phyloP scores from a whole-genome alignment of 1,140 invertebrate species.

The Drosophila ironensis region DNA sequence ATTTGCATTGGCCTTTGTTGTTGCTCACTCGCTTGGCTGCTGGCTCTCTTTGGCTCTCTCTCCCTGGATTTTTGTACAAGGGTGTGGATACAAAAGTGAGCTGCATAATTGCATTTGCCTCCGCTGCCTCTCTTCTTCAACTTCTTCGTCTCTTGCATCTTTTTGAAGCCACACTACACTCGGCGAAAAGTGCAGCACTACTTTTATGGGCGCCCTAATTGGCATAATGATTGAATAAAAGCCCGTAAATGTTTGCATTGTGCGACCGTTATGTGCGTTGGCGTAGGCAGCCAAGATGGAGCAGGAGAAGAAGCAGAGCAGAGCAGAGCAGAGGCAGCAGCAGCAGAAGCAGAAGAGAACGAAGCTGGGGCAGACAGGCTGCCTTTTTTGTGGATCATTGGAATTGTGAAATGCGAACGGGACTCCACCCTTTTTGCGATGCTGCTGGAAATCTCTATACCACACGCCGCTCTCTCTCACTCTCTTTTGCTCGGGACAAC shows the following conservation, averaged over 20 bases:
- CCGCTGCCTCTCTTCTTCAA: slow-evolving; percentile 28
- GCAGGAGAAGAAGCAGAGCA: neutral
- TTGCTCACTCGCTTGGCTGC: slow-evolving; percentile 62
- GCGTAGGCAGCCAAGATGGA: slow-evolving; percentile 29
- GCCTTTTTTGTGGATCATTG: slow-evolving; percentile 78
- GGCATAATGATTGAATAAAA: slow-evolving; percentile 80
- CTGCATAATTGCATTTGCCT: slow-evolving; percentile 73
- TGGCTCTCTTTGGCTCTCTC: slow-evolving; percentile 17
- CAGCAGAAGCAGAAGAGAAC: slow-evolving; percentile 12
- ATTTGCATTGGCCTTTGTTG: slow-evolving; percentile 74
- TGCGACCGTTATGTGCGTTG: slow-evolving; percentile 62
- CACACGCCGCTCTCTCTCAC: slow-evolving; percentile 21
- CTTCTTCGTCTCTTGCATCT: slow-evolving; percentile 19
- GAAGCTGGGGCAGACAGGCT: slow-evolving; percentile 25
- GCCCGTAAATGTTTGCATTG: slow-evolving; percentile 79
- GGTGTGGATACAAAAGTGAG: slow-evolving; percentile 64
- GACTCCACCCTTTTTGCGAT: slow-evolving; percentile 74
- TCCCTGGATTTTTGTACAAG: slow-evolving; percentile 31
- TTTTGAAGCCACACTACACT: too few species aligned
- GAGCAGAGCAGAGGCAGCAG: slow-evolving; percentile 13
- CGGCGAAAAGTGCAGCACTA: slow-evolving; percentile 43
- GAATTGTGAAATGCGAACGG: slow-evolving; percentile 64
- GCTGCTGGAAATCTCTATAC: slow-evolving; percentile 63
- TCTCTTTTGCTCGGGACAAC: too few species aligned
- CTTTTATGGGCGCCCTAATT: slow-evolving; percentile 57